Conservation (phyloP, 2,797 vertebrate genomes). For the Phyllotis vaccarum region DNA sequence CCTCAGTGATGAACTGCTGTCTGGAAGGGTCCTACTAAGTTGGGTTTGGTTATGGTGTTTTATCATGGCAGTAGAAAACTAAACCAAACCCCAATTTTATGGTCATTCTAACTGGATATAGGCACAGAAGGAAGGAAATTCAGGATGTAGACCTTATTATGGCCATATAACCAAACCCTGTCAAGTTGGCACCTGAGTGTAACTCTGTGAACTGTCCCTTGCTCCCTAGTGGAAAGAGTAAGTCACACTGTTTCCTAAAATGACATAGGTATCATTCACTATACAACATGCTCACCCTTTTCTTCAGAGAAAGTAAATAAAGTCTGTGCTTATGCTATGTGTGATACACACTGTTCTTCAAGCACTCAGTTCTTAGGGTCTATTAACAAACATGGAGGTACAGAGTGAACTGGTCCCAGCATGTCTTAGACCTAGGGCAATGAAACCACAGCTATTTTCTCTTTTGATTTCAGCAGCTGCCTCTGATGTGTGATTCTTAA, state of each 20-base stretch:
- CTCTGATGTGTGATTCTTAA: not conserved
- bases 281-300: too few relatives aligned
- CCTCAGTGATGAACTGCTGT: not conserved
- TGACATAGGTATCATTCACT: not conserved
- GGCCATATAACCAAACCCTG: not conserved
- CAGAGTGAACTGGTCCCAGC: not conserved
- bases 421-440: too few relatives aligned
- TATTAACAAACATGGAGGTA: not conserved
- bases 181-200: not conserved
- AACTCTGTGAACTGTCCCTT: not conserved
- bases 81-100: not conserved
- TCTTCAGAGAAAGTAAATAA: not conserved
- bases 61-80: not conserved
- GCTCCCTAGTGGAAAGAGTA: not conserved
- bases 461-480: slow-evolving; percentile 2
- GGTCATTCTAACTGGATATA: not conserved
- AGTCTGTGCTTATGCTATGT: not conserved
- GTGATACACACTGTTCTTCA: not conserved
- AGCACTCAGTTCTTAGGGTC: not conserved
- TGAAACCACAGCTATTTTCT: not conserved
- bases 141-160: too few relatives aligned
- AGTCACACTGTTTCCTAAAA: not conserved
- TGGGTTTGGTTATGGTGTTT: not conserved
- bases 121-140: not conserved
- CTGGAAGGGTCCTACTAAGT: not conserved